phyloP scores from a whole-genome alignment of 2,113 vertebrate species.

The Platysternon megacephalum region DNA sequence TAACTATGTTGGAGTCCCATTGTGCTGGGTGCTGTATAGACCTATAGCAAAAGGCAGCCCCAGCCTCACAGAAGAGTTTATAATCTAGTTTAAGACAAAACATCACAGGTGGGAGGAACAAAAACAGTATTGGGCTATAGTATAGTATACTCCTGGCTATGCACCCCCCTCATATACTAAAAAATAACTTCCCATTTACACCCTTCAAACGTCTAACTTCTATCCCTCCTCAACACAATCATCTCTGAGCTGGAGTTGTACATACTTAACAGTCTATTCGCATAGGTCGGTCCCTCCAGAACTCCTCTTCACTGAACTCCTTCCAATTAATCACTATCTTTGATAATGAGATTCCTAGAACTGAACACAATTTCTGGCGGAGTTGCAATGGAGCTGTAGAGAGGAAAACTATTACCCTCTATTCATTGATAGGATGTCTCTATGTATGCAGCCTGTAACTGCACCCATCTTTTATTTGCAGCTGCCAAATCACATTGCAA shows the following conservation, averaged over 20 bases:
- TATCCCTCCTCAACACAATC: not conserved
- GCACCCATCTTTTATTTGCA: not conserved
- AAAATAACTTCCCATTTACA: not conserved
- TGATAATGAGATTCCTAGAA: accelerated
- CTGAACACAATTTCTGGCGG: not conserved
- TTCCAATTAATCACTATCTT: accelerated
- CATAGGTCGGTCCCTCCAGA: not conserved
- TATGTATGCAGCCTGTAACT: accelerated
- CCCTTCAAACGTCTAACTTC: not conserved
- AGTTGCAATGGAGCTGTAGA: not conserved
- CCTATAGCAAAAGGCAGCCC: too few species aligned
- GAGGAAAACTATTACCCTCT: not conserved
- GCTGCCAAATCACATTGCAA: accelerated
- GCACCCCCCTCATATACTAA: too few species aligned
- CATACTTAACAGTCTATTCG: not conserved
- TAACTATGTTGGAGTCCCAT: too few species aligned
- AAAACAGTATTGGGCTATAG: not conserved
- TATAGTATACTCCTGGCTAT: not conserved
- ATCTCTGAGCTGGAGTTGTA: accelerated
- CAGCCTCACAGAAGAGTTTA: too few species aligned
- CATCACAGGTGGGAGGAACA: not conserved
- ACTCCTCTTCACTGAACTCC: accelerated
- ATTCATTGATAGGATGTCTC: not conserved
- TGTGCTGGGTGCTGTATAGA: too few species aligned
- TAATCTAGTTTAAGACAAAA: too few species aligned